These are phyloP conservation scores for Intellagama lesueurii DNA, from an alignment of 2,797 vertebrate species.

Conservation along the genomic window DNA sequence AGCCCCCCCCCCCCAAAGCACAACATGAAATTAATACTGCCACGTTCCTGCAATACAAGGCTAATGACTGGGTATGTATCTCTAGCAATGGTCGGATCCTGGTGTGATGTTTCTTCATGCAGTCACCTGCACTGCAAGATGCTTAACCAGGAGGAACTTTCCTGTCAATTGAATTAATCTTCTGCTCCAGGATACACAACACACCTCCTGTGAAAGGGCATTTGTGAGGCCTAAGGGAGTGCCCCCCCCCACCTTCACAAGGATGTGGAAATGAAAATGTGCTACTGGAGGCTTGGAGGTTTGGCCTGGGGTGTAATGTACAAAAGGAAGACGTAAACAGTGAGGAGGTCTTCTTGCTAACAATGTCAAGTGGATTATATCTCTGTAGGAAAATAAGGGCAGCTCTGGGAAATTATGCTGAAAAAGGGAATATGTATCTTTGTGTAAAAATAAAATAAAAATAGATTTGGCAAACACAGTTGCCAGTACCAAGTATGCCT, in stretches of 20 bases:
- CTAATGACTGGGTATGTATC: neutral
- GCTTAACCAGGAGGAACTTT: constrained; percentile 26
- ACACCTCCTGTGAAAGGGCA: constrained; percentile 11
- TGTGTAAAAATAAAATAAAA: neutral
- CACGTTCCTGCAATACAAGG: neutral
- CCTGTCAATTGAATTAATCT: constrained; percentile 40
- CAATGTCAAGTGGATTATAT: constrained; percentile 28
- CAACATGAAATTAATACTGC: neutral
- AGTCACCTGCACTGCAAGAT: neutral
- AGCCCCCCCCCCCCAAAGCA: neutral
- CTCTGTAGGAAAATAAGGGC: constrained; percentile 15
- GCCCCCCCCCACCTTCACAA: neutral
- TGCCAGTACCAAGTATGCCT: neutral
- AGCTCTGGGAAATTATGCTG: constrained; percentile 7
- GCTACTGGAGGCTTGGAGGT: constrained; percentile 25
- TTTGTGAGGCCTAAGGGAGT: constrained; percentile 3
- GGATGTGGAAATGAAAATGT: constrained; percentile 31
- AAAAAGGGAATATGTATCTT: neutral
- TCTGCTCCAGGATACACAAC: constrained; percentile 27
- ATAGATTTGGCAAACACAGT: neutral
- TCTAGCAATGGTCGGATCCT: neutral
- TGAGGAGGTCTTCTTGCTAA: constrained; percentile 13
- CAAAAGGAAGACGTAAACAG: neutral
- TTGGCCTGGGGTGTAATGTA: neutral
- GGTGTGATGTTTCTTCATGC: constrained; percentile 24